Base-by-base conservation (phyloP, 2,113 vertebrate species). In the Tachuris rubrigastra region DNA sequence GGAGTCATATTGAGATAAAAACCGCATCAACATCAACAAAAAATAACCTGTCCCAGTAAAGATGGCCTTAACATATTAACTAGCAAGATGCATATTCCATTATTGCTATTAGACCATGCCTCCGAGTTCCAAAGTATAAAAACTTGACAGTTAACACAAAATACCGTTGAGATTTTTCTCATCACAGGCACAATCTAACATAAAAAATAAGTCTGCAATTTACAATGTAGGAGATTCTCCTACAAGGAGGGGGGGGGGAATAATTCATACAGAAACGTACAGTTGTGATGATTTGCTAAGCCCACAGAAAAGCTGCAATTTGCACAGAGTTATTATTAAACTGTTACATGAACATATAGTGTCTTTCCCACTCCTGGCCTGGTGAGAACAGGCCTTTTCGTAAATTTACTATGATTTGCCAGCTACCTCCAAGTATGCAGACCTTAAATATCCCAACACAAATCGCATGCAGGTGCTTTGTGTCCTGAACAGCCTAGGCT, bases 161-260 rank as follows among this genome's bases (percentile, higher is more conserved):
- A 96, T 94, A 97, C 93, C 82, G 53, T 56, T 95, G 65, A 68
- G 44, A 83, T 85, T 90, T 78, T 53, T 87, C 96, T 98, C 97
- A 96, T 97, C 97, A 98, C 89, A 93, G 97, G 97, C 97, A 98
- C 76, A 98, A 91, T 96, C 98, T 97, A 98, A 97, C 95, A 95
- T 91, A 93, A 97, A 95, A 98, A 98, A 93, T 94, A 96, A 91
- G 86, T 83, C 42, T 94, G 60, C 94, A 85, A 90, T 93, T 93
- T 96, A 96, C 49, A 95, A 60, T 59, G 72, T 44, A 95, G 81
- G 89, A 93, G 53, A 82, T 83, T 90, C 66, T 96, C 72, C 58
- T 91, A 60, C 2, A 0, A 92, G 33, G 87, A 65, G 20, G 31
- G 63, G 25, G 12, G 18, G 8, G 67, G 37, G 53, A 46, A 66